Evolutionary conservation across 1,140 invertebrate genomes (phyloP), one percentile per base, ranked within the genome.

Genomic region (Hirudo medicinalis): DNA sequence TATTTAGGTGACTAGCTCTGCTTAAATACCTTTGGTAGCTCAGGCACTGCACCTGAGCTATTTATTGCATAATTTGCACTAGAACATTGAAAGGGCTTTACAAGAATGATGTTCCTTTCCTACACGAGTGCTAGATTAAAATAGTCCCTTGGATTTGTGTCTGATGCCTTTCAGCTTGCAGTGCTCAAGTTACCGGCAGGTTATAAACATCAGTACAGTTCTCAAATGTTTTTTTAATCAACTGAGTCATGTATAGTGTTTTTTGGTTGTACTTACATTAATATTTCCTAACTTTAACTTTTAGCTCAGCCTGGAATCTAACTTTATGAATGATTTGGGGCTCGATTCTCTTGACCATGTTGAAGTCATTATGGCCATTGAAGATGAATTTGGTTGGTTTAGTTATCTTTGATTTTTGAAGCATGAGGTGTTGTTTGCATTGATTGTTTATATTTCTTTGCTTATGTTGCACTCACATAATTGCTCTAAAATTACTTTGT

Each of bases 361-460:
- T 40, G 96, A 99, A 86, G 88, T 99, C 57, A 95, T 99, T 72
- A 98, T 98, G 93, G 93, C 94, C 2, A 94, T 99, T 85, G 96
- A 99, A 83, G 95, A 99, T 86, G 96, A 99, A 84, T 99, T 99
- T 85, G 92, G 89, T 86, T 82, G 79, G 81, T 78, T 70, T 72
- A n/a, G 15, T 36, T 36, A 36, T 36, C 32, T 6, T 36, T 36
- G 6, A 36, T 6, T 36, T 36, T 36, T 36, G 6, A 6, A 36
- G 2, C 2, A 6, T 36, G 32, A 36, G n/a, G n/a, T n/a, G n/a
- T n/a, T n/a, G n/a, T n/a, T n/a, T n/a, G n/a, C n/a, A n/a, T n/a
- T n/a, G n/a, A n/a, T n/a, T n/a, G n/a, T n/a, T 36, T 36, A 6
- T 36, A 36, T 36, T 36, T 36, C 32, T 36, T 36, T 36, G 32